Percentiles rank a stretch among this genome's conserved stretches.
phyloP scores from a whole-genome alignment of 2,797 vertebrate genomes.

The Tinamus major region DNA sequence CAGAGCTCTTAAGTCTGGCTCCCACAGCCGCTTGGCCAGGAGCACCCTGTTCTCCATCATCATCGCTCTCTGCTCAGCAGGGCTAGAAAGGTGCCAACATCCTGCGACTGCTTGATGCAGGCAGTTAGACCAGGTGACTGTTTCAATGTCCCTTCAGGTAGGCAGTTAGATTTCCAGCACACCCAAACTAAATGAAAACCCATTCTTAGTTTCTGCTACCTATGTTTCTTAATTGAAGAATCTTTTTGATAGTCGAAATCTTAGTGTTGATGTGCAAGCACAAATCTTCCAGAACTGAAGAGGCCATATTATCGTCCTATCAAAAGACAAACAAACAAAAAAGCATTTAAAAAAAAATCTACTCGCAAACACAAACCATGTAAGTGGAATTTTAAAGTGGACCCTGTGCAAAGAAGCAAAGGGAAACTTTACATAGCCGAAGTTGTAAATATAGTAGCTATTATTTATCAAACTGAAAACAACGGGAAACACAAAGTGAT shows the following conservation, averaged over 20 bases:
- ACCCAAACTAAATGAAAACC: not conserved
- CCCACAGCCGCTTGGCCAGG: not conserved
- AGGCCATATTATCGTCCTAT: not conserved
- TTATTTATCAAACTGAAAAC: not conserved
- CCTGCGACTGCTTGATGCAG: not conserved
- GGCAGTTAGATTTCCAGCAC: not conserved
- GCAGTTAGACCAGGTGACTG: not conserved
- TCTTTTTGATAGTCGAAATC: slow-evolving; percentile 76
- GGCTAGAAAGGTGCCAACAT: too few relatives aligned
- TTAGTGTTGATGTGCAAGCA: slow-evolving; percentile 70
- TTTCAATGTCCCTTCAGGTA: not conserved
- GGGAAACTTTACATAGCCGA: not conserved
- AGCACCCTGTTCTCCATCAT: not conserved
- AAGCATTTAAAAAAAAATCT: not conserved
- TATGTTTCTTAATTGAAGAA: slow-evolving; percentile 67
- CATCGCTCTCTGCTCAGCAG: not conserved
- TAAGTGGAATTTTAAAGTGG: not conserved
- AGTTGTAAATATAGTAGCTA: not conserved
- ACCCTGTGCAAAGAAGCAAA: not conserved
- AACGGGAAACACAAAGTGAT: not conserved
- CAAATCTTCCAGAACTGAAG: slow-evolving; percentile 59
- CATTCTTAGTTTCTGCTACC: slow-evolving; percentile 63
- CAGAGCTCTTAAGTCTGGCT: not conserved
- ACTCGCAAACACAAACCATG: not conserved
- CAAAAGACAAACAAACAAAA: not conserved